phyloP scores from a whole-genome alignment of 2,888 invertebrate genomes.

The Sicus ferrugineus region DNA sequence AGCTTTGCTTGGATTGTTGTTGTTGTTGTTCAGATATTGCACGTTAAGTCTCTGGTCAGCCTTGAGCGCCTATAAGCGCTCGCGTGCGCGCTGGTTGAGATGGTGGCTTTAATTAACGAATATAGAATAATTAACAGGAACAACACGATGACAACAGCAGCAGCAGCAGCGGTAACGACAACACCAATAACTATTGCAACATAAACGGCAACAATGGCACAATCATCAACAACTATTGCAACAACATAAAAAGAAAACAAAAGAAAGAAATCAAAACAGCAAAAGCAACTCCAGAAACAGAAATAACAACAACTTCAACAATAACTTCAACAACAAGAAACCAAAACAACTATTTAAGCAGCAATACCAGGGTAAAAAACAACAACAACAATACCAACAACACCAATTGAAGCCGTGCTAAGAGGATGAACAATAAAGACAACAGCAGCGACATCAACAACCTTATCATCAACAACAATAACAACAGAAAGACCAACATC shows the following conservation, averaged over 20 bases:
- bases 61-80: background rate
- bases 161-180: constrained; percentile 20
- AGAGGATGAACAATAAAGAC: no score
- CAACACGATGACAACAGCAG: constrained; percentile 18
- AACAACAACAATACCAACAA: no score
- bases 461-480: background rate
- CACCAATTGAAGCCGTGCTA: no score
- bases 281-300: no score
- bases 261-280: no score
- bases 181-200: background rate
- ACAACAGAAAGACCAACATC: background rate
- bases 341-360: background rate
- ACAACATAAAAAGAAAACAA: no score
- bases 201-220: background rate
- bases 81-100: background rate
- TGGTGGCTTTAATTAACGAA: constrained; percentile 49
- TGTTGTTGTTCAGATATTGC: background rate
- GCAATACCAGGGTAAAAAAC: no score
- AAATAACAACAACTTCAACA: no score
- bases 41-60: background rate
- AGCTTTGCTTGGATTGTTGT: constrained; percentile 15
- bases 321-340: background rate
- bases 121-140: constrained; percentile 50
- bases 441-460: background rate
- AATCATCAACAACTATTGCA: no score